Conservation (phyloP, 2,113 vertebrate species). For the Agelaius tricolor region DNA sequence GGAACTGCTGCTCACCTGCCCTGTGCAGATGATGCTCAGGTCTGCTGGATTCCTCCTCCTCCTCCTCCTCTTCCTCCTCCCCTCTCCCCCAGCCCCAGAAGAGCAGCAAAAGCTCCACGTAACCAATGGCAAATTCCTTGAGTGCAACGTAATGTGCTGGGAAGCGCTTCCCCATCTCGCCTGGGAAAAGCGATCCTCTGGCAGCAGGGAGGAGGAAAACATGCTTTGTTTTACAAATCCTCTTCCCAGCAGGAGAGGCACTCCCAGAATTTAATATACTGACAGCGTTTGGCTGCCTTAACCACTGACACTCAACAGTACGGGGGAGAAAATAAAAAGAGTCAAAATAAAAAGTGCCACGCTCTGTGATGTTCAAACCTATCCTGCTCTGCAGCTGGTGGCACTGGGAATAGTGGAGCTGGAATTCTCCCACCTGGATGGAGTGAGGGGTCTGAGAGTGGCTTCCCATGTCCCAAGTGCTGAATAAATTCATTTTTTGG, state of each 20-base stretch:
- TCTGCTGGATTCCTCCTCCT: accelerated
- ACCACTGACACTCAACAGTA: conserved; percentile 3
- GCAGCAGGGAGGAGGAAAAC: conserved; percentile 56
- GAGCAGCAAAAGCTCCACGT: background rate
- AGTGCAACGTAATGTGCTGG: conserved; percentile 45
- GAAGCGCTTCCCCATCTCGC: conserved; percentile 31
- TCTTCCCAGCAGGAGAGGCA: conserved; percentile 63
- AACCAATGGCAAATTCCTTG: conserved; percentile 56
- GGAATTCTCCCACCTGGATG: background rate
- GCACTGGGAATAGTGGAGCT: background rate
- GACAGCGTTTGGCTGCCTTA: conserved; percentile 1
- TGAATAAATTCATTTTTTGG: background rate
- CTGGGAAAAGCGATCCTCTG: conserved; percentile 11
- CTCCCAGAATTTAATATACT: conserved; percentile 58
- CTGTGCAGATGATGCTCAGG: background rate
- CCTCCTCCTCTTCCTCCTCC: background rate
- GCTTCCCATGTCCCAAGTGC: background rate
- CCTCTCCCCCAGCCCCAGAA: background rate
- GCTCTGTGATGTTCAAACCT: accelerated
- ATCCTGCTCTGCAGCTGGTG: background rate
- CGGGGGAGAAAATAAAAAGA: background rate
- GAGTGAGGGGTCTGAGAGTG: background rate
- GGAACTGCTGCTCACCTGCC: background rate
- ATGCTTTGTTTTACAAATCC: conserved; percentile 65
- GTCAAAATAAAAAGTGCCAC: background rate